Percentiles rank a stretch among this genome's conserved stretches.
phyloP scores from a whole-genome alignment of 2,888 invertebrate species.

The Dryadula phaetusa region DNA sequence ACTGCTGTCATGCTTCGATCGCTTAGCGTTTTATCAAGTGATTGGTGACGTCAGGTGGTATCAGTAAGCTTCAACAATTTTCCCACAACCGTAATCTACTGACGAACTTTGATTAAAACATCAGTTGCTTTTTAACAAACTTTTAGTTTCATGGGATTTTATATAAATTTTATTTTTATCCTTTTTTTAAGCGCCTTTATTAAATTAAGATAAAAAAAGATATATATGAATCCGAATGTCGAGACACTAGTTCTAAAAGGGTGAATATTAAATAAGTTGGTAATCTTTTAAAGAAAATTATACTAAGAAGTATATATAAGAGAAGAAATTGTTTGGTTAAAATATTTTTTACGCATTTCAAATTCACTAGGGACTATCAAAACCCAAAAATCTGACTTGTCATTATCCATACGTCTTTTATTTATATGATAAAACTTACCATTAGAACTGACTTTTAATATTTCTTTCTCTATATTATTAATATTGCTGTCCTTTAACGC shows the following conservation, averaged over 20 bases:
- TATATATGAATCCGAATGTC: too few relatives aligned
- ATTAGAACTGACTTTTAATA: slow-evolving; percentile 15
- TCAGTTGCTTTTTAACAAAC: slow-evolving; percentile 18
- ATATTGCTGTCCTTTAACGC: not conserved
- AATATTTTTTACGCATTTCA: too few relatives aligned
- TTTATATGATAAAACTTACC: slow-evolving; percentile 6
- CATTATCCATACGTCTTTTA: too few relatives aligned
- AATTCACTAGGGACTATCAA: too few relatives aligned
- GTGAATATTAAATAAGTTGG: too few relatives aligned
- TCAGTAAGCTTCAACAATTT: slow-evolving; percentile 24
- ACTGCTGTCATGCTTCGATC: slow-evolving; percentile 67
- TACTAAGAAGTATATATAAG: too few relatives aligned
- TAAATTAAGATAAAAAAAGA: not conserved
- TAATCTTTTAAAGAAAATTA: too few relatives aligned
- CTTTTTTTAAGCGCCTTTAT: not conserved
- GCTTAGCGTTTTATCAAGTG: slow-evolving; percentile 68
- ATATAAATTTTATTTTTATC: too few relatives aligned
- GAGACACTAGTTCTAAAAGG: too few relatives aligned
- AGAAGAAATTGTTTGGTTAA: too few relatives aligned
- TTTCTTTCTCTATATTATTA: slow-evolving; percentile 29
- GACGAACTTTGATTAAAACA: slow-evolving; percentile 19
- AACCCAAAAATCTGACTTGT: too few relatives aligned
- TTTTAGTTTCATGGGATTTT: slow-evolving; percentile 10
- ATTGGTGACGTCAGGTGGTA: slow-evolving; percentile 68
- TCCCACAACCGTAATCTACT: not conserved